Evolutionary conservation across 2,888 invertebrate genomes (phyloP).

Genomic region (Strigamia crassipes): DNA sequence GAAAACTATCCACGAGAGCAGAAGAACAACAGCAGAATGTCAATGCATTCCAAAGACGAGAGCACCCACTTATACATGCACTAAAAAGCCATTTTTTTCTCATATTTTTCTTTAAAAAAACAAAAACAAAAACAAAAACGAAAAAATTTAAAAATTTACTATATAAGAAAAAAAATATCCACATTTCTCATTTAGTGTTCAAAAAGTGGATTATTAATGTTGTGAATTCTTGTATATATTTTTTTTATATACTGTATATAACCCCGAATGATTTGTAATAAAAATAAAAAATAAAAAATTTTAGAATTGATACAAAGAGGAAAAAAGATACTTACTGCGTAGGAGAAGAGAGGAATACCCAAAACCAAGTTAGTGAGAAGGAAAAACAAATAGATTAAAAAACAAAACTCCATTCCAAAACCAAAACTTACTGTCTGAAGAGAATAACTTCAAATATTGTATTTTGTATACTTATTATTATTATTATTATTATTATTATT

Average conservation of each 20-base stretch:
- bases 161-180: too few relatives aligned
- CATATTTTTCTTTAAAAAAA: background rate
- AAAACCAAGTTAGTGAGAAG: conserved; percentile 39
- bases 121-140: too few relatives aligned
- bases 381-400: conserved; percentile 20
- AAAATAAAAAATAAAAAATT: background rate
- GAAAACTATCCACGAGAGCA: background rate
- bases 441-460: background rate
- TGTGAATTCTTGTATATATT: too few relatives aligned
- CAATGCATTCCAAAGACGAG: background rate
- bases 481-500: too few relatives aligned
- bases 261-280: background rate
- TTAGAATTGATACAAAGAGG: background rate
- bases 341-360: conserved; percentile 6
- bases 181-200: too few relatives aligned
- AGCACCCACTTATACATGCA: too few relatives aligned
- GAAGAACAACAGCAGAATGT: background rate
- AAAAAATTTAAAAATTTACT: too few relatives aligned
- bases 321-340: background rate
- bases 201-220: too few relatives aligned
- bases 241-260: too few relatives aligned
- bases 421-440: too few relatives aligned
- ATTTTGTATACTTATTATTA: background rate
- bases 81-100: background rate
- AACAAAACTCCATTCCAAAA: background rate